phyloP scores from a whole-genome alignment of 2,888 invertebrate species.

The Lymantria dispar region DNA sequence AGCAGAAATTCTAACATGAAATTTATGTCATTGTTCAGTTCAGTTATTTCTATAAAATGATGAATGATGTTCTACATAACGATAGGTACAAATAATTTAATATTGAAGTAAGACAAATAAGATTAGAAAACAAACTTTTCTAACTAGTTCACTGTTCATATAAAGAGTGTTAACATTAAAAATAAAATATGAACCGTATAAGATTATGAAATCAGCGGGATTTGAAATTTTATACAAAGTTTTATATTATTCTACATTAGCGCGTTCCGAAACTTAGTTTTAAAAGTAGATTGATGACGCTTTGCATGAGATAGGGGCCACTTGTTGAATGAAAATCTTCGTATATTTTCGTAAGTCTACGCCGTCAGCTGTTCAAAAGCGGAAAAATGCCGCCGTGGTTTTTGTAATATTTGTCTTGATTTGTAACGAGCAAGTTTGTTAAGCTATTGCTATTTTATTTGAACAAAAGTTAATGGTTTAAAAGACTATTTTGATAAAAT shows the following conservation, averaged over 20 bases:
- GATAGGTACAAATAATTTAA: no score
- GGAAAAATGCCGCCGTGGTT: conserved; percentile 49
- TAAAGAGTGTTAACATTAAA: no score
- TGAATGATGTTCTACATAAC: no score
- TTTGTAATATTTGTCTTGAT: conserved; percentile 1
- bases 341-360: conserved; percentile 65
- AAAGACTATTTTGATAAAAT: no score
- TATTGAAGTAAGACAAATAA: no score
- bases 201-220: no score
- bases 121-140: no score
- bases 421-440: background rate
- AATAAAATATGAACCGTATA: no score
- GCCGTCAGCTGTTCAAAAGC: conserved; percentile 43
- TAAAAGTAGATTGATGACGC: conserved; percentile 43
- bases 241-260: conserved; percentile 27
- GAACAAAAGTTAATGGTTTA: no score
- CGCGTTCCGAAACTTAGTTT: conserved; percentile 24
- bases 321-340: conserved; percentile 76
- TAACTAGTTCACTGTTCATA: no score
- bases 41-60: background rate
- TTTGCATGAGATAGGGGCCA: conserved; percentile 53
- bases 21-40: background rate
- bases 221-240: conserved; percentile 4
- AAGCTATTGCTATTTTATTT: no score
- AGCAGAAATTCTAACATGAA: background rate